These are phyloP conservation scores for Atrina japonica DNA, from an alignment of 2,888 invertebrate genomes.

Conservation along the genomic window DNA sequence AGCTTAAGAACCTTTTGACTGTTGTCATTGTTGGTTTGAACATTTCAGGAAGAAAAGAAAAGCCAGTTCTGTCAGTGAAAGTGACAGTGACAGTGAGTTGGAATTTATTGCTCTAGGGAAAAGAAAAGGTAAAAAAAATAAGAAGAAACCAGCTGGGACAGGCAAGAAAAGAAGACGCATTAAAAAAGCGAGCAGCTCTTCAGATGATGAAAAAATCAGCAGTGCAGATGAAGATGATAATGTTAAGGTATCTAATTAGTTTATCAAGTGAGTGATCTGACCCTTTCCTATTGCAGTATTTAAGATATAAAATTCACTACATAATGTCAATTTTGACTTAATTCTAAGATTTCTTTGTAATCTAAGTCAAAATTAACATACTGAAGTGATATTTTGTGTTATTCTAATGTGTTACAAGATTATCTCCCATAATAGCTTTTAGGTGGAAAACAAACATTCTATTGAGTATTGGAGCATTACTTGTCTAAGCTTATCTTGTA, in stretches of 20 bases:
- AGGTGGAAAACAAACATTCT: no score
- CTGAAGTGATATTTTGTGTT: no score
- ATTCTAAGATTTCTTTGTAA: not conserved
- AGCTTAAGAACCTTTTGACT: no score
- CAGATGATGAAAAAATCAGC: constrained; percentile 55
- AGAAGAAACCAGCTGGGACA: constrained; percentile 42
- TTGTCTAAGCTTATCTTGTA: no score
- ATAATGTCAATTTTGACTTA: not conserved
- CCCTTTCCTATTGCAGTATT: not conserved
- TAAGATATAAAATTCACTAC: not conserved
- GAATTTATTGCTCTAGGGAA: constrained; percentile 46
- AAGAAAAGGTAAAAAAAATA: constrained; percentile 53
- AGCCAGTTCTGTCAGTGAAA: constrained; percentile 44
- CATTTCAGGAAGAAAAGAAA: constrained; percentile 47
- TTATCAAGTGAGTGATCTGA: constrained; percentile 25
- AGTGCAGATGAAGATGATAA: constrained; percentile 55
- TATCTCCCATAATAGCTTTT: no score
- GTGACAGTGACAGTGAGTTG: constrained; percentile 44
- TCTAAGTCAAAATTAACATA: no score
- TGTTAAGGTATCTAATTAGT: constrained; percentile 46
- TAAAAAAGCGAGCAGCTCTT: constrained; percentile 55
- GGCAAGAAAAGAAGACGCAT: constrained; percentile 63
- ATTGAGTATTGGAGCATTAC: no score
- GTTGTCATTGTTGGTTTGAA: no score
- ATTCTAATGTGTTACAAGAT: no score